Evolutionary conservation across 30 jellyfish, hydroid and myxozoan genomes (phyloP), one percentile per base, ranked within the genome.

Genomic region (Hydractinia symbiolongicarpus): DNA sequence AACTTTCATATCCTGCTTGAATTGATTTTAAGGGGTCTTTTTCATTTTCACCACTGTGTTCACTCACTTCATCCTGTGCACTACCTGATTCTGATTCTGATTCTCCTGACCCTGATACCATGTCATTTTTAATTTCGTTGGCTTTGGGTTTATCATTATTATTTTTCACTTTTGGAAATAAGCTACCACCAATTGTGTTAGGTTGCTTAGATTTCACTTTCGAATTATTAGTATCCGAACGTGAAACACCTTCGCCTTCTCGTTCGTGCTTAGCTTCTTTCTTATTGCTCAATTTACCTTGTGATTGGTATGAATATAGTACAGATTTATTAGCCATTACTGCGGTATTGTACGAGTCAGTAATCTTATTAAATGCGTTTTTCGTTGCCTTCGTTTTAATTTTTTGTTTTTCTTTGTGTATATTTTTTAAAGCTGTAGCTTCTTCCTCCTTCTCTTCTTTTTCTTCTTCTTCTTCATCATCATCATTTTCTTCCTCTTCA

Each of bases 1-100:
- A 64, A 7, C 52, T 64, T n/a, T 64, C 74, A 64, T 64, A 64
- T 1, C 74, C 16, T 7, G 74, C 74, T 64, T 64, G 74, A 13
- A 64, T 64, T 51, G 19, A n/a, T 64, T 13, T 7, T 13, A 64
- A 64, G 74, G 19, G 74, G 19, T 64, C 74, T 64, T 64, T 13
- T 64, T 64, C 40, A n/a, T 64, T 7, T 13, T 64, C 17, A n/a
- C 40, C 40, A 7, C 74, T 64, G 9, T 64, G 19, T 13, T 51
- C 40, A n/a, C 40, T 44, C 40, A n/a, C 40, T n/a, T 64, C 74
- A 2, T 64, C 74, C 7, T 64, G 52, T n/a, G 17, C 74, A 13
- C 74, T 64, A n/a, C 74, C 74, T n/a, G 74, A 64, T 64, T 64
- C 74, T 7, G 40, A 13, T 11, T 58, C 69, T 11, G 15, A 13